Evolutionary conservation across 1,140 invertebrate species (phyloP).

Genomic region (Drosophila lacteicornis): DNA sequence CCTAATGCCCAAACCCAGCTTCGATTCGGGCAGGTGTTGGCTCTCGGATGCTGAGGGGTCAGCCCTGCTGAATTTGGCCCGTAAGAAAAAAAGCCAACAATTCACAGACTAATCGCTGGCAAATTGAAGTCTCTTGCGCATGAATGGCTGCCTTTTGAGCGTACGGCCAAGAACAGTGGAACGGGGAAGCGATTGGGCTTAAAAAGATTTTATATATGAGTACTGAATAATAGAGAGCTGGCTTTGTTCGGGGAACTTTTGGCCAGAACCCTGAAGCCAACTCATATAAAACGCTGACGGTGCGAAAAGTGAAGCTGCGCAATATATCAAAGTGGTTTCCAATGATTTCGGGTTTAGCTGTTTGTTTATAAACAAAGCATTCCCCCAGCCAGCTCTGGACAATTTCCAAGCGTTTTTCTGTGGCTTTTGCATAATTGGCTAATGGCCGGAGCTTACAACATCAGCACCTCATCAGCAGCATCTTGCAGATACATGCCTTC

Average conservation of each 20-base stretch:
- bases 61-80: conserved; percentile 7
- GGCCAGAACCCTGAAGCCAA: conserved; percentile 42
- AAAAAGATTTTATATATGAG: conserved; percentile 27
- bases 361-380: conserved; percentile 59
- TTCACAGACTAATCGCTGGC: conserved; percentile 53
- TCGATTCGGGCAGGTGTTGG: conserved; percentile 28
- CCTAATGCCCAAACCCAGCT: neutral
- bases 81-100: conserved; percentile 7
- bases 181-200: conserved; percentile 69
- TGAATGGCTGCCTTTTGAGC: conserved; percentile 66
- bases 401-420: conserved; percentile 53
- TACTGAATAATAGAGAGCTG: conserved; percentile 27
- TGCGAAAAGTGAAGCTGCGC: conserved; percentile 69
- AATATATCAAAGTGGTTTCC: conserved; percentile 61
- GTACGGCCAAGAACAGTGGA: conserved; percentile 46
- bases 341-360: conserved; percentile 32
- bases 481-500: conserved; percentile 26
- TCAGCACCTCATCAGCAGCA: conserved; percentile 45
- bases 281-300: conserved; percentile 73
- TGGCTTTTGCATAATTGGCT: conserved; percentile 66
- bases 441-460: conserved; percentile 67
- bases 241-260: conserved; percentile 57
- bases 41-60: conserved; percentile 28
- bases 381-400: conserved; percentile 18
- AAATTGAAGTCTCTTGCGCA: conserved; percentile 52